Conservation (phyloP, 1,140 invertebrate species). For the Spodoptera frugiperda region DNA sequence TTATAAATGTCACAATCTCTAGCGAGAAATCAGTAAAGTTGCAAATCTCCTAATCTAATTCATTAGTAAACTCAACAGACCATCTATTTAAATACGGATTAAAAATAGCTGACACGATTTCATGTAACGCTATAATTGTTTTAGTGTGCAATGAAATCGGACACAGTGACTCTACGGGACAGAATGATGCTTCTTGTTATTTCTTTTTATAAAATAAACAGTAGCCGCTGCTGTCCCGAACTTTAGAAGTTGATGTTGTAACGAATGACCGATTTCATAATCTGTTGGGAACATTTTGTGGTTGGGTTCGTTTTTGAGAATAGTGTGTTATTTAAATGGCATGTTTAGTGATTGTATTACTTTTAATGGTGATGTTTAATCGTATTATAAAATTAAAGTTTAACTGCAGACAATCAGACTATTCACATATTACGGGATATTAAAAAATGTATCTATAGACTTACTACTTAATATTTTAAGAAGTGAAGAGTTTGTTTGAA, state of each 20-base stretch:
- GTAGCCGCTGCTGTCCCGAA: slow-evolving; percentile 11
- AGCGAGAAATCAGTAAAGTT: neutral
- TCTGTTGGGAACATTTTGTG: neutral
- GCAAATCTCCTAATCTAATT: neutral
- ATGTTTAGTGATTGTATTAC: neutral
- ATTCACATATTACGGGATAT: no score
- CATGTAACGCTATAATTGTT: slow-evolving; percentile 47
- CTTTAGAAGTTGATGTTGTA: slow-evolving; percentile 13
- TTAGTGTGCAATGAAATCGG: slow-evolving; percentile 48
- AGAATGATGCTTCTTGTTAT: slow-evolving; percentile 28
- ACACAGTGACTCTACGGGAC: slow-evolving; percentile 12
- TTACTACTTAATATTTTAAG: no score
- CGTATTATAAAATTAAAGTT: no score
- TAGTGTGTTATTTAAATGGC: neutral
- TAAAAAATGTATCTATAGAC: no score
- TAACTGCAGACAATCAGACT: no score
- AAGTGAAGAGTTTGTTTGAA: no score
- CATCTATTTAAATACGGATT: slow-evolving; percentile 39
- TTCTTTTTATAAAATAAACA: slow-evolving; percentile 12
- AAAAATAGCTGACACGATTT: slow-evolving; percentile 49
- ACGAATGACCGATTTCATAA: slow-evolving; percentile 29
- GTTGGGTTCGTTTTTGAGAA: neutral
- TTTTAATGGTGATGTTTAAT: neutral
- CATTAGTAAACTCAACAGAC: slow-evolving; percentile 2
- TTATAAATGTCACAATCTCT: neutral